phyloP scores from a whole-genome alignment of 2,797 vertebrate species.

The Argya squamiceps region DNA sequence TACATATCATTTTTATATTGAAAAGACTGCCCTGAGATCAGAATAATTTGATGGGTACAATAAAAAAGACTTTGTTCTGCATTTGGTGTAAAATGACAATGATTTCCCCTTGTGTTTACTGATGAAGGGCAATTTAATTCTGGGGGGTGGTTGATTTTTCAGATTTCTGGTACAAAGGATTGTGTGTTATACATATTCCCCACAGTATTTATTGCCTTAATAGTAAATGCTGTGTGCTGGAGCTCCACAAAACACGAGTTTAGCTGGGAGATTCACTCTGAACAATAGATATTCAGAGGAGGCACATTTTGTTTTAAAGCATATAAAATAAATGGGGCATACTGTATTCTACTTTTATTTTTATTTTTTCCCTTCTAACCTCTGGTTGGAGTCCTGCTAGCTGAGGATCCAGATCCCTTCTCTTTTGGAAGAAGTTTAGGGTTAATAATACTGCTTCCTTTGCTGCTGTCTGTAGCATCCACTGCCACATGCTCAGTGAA shows the following conservation, averaged over 20 bases:
- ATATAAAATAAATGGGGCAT: not conserved
- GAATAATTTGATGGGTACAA: conserved; percentile 27
- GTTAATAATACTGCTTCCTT: not conserved
- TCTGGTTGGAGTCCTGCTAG: not conserved
- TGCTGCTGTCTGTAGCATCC: not conserved
- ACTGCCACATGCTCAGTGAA: not conserved
- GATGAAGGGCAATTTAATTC: conserved; percentile 21
- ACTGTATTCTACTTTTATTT: not conserved
- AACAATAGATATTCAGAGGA: not conserved
- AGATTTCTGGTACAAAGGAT: not conserved
- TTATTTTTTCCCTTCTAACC: not conserved
- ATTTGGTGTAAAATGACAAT: conserved; percentile 6
- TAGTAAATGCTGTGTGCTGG: not conserved
- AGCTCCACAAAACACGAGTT: not conserved
- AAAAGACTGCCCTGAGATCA: conserved; percentile 19
- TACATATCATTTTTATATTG: conserved; percentile 14
- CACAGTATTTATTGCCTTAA: conserved; percentile 22
- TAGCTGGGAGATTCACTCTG: not conserved
- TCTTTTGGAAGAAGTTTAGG: not conserved
- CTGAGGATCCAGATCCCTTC: not conserved
- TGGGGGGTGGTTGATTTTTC: not conserved
- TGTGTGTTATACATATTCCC: not conserved
- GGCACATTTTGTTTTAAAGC: not conserved
- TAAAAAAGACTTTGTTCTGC: conserved; percentile 28
- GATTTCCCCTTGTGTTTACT: conserved; percentile 17